Base-by-base conservation (phyloP, 2,113 vertebrate genomes). In the Brienomyrus longianalis region DNA sequence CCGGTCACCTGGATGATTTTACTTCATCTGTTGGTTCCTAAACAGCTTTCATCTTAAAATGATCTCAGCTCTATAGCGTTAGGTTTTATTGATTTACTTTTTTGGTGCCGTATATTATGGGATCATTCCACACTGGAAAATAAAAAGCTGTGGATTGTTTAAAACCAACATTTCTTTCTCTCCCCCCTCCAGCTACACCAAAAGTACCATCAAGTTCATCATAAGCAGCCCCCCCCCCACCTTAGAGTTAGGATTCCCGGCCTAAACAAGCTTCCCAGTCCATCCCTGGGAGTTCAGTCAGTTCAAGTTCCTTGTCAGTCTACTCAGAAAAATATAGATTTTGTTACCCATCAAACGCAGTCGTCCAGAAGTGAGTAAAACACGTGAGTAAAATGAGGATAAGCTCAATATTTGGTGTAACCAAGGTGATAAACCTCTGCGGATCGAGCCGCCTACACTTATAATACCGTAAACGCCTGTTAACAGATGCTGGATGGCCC, bases 341-440 rank as follows among this genome's bases (percentile, higher is more conserved):
- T 19, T 43, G 35, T 43, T 43, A 19, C 35, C 35, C 35, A 19
- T 80, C 35, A 43, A 80, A 80, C 43, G 31, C 13, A 35, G 70
- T 77, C 15, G 5, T 17, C 35, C 70, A 80, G 31, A 43, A 39
- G 74, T 80, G 35, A 80, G 48, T 85, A 23, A 85, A 77, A 15
- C 35, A 17, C 11, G 23, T 85, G 83, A 85, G 83, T 50, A 27
- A 86, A 50, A 80, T 2, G 74, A 51, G 8, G 47, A 85, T 85
- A 50, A 86, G 23, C 23, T 86, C 83, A 48, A 48, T 86, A 86
- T 86, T 86, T 86, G 21, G 83, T 86, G 83, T 86, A 51, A 86
- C 83, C 83, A 86, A 51, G 83, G 83, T 11, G 13, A 31, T 86
- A 86, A 51, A 48, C 45, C 45, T 27, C 23, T 31, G 83, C 11